Evolutionary conservation across 2,888 invertebrate species (phyloP).

Genomic region (Prosopocoilus inquinatus): DNA sequence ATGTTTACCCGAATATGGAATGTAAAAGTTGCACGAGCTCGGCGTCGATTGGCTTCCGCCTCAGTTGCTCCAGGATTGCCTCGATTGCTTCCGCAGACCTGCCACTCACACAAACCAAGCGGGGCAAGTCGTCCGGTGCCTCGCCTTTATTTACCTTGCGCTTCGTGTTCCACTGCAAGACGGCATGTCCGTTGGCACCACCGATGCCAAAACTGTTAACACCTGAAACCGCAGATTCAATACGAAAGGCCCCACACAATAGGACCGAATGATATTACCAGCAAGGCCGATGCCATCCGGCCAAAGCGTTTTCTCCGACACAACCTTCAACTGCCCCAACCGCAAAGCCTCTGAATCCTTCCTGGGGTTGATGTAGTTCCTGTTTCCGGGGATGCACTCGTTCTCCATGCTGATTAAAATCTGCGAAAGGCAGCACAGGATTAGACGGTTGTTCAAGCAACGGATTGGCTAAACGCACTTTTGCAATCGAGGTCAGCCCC

Average conservation of each 20-base stretch:
- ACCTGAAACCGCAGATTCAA: background rate
- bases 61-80: conserved; percentile 60
- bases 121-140: conserved; percentile 64
- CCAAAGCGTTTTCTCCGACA: conserved; percentile 70
- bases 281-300: conserved; percentile 64
- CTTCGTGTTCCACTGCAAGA: conserved; percentile 61
- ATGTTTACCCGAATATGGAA: background rate
- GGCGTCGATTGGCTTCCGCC: conserved; percentile 47
- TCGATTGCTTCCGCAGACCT: conserved; percentile 74
- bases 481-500: conserved; percentile 78
- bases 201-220: conserved; percentile 92
- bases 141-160: conserved; percentile 62
- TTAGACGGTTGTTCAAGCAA: too few species aligned
- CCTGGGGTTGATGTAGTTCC: conserved; percentile 61
- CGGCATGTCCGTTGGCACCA: conserved; percentile 75
- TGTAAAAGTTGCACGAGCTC: conserved; percentile 39
- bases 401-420: conserved; percentile 70
- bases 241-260: background rate
- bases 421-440: conserved; percentile 44
- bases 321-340: conserved; percentile 66
- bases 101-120: conserved; percentile 71
- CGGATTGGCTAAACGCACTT: conserved; percentile 53
- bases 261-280: conserved; percentile 48
- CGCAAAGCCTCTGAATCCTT: conserved; percentile 60
- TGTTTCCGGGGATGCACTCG: conserved; percentile 79